Conservation (phyloP, 2,888 invertebrate species). For the Erebia aethiops region DNA sequence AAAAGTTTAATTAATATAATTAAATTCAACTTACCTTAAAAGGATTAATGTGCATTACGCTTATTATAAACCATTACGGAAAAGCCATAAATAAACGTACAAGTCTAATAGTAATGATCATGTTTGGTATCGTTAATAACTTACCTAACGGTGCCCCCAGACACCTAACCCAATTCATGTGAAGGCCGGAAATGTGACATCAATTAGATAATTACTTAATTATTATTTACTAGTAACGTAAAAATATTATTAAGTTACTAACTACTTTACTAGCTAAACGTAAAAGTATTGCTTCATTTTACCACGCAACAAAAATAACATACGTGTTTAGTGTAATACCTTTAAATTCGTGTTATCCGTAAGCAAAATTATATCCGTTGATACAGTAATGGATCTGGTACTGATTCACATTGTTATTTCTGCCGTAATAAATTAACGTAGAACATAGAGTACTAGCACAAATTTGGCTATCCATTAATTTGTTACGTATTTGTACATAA, state of each 20-base stretch:
- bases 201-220: constrained; percentile 12
- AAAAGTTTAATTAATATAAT: too few species aligned
- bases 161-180: constrained; percentile 27
- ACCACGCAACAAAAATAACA: not conserved
- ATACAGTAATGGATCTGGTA: not conserved
- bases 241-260: constrained; percentile 14
- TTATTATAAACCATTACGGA: not conserved
- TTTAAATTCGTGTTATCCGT: not conserved
- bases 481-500: constrained; percentile 10
- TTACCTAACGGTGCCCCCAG: constrained; percentile 29
- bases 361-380: not conserved
- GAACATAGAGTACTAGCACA: not conserved
- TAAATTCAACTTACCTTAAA: too few species aligned
- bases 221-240: constrained; percentile 3
- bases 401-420: not conserved
- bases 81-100: constrained; percentile 17
- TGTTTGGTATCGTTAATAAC: constrained; percentile 23
- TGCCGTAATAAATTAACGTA: not conserved
- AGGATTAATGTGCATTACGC: not conserved
- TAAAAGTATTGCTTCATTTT: not conserved
- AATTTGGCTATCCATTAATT: constrained; percentile 4
- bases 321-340: not conserved
- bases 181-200: constrained; percentile 1
- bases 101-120: constrained; percentile 16
- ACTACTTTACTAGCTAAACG: not conserved